A percentile compares a stretch with the other conserved stretches of the same genome.
Evolutionary conservation across 2,113 vertebrate genomes (phyloP).

Genomic region (Percopsis transmontana): DNA sequence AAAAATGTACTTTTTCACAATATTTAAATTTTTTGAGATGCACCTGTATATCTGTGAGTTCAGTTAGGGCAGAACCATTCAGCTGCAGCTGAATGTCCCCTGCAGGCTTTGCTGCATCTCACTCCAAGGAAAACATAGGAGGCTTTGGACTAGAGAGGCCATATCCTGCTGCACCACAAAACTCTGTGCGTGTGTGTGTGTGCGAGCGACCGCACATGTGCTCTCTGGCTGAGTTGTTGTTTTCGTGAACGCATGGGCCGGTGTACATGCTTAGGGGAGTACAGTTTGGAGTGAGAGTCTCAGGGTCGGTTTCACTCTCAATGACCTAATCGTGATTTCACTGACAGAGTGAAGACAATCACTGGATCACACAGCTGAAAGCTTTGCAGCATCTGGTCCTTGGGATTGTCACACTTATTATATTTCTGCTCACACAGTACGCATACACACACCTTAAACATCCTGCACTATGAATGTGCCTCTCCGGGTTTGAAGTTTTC

Average conservation of each 20-base stretch:
- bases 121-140: constrained; percentile 62
- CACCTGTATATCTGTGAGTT: constrained; percentile 23
- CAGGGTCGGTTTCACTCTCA: neutral
- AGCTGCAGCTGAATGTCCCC: constrained; percentile 47
- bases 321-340: constrained; percentile 17
- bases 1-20: too few relatives aligned
- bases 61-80: constrained; percentile 17
- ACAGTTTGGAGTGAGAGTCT: constrained; percentile 16
- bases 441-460: constrained; percentile 24
- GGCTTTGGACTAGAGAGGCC: constrained; percentile 60
- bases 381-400: neutral
- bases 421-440: neutral
- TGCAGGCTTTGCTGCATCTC: constrained; percentile 44
- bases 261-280: neutral
- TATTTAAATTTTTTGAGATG: too few relatives aligned
- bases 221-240: constrained; percentile 1
- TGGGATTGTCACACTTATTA: constrained; percentile 19
- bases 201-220: constrained; percentile 9
- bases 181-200: neutral
- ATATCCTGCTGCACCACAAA: constrained; percentile 56
- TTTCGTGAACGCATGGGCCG: neutral
- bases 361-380: constrained; percentile 12
- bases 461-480: constrained; percentile 30
- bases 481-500: constrained; percentile 25
- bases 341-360: neutral